Evolutionary conservation across 1,140 invertebrate species (phyloP).

Genomic region (Holotrichia oblita): DNA sequence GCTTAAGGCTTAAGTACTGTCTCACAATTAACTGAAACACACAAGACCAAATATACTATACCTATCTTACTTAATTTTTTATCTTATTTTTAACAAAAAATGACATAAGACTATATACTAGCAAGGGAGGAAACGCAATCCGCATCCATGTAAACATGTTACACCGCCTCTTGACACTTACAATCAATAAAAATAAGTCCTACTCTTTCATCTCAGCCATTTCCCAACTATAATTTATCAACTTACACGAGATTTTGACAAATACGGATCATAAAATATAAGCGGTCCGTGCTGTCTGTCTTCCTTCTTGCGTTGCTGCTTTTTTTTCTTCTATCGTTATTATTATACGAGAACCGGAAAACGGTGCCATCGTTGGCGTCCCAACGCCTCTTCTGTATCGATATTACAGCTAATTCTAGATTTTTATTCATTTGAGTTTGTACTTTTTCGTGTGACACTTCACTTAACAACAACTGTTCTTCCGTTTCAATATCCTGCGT

Average conservation of each 20-base stretch:
- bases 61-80: no score
- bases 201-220: constrained; percentile 28
- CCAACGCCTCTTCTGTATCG: constrained; percentile 5
- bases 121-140: not conserved
- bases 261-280: constrained; percentile 33
- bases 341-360: constrained; percentile 40
- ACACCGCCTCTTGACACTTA: constrained; percentile 18
- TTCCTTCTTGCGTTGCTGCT: not conserved
- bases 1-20: not conserved
- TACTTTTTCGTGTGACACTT: constrained; percentile 14
- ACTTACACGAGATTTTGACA: constrained; percentile 38
- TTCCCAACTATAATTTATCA: constrained; percentile 31
- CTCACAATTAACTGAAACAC: not conserved
- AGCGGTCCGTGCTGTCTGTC: not conserved
- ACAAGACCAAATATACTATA: not conserved
- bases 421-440: constrained; percentile 3
- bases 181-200: constrained; percentile 32
- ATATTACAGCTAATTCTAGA: constrained; percentile 39
- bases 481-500: constrained; percentile 37
- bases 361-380: constrained; percentile 32
- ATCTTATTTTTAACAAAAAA: constrained; percentile 20
- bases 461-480: constrained; percentile 40
- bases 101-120: not conserved
- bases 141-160: not conserved
- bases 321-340: constrained; percentile 23